A percentile compares a stretch with the other conserved stretches of the same genome.
Evolutionary conservation across 2,888 invertebrate genomes (phyloP).

Genomic region (Metellina segmentata): DNA sequence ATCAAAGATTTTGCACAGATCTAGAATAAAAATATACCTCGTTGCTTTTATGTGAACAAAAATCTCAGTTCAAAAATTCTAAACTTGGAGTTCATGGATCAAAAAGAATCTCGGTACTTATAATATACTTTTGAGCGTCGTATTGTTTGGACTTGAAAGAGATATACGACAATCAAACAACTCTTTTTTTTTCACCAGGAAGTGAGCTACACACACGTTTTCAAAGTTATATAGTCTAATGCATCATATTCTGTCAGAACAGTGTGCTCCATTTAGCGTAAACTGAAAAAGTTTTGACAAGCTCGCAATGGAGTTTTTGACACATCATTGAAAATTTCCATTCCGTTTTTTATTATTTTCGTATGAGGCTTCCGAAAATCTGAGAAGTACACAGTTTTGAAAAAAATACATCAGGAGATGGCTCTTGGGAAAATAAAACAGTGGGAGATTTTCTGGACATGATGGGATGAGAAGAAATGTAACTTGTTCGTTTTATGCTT

Average conservation of each 20-base stretch:
- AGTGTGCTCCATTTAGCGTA: neutral
- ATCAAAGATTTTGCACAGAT: no score
- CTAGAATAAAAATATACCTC: no score
- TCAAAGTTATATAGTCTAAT: neutral
- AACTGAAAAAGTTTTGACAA: slow-evolving; percentile 1
- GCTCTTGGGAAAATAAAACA: no score
- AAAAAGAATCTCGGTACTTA: no score
- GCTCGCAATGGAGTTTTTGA: neutral
- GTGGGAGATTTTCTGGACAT: no score
- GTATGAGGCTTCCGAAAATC: neutral
- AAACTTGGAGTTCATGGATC: no score
- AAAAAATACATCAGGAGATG: no score
- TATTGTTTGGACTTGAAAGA: neutral
- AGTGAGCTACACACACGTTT: neutral
- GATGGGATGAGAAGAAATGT: no score
- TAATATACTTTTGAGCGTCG: no score
- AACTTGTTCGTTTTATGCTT: no score
- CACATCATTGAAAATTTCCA: neutral
- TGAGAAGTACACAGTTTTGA: neutral
- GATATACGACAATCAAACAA: neutral
- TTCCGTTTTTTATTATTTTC: neutral
- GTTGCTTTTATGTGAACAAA: no score
- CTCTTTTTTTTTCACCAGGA: neutral
- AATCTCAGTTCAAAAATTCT: no score
- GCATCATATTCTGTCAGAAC: slow-evolving; percentile 1